Evolutionary conservation across 2,888 invertebrate species (phyloP).

Genomic region (Argyra leucocephala): DNA sequence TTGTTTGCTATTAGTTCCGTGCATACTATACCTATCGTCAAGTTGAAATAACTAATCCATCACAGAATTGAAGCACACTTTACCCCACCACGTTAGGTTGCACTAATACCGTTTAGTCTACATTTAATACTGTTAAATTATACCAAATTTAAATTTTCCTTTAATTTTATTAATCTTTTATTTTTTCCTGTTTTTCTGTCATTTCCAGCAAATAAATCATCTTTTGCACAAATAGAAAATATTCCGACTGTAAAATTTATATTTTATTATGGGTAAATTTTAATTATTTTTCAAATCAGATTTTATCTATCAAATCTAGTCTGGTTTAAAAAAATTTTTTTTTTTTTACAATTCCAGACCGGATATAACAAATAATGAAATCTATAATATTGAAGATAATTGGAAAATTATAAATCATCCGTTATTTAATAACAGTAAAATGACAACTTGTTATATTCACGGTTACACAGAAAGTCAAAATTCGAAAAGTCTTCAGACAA

Average conservation of each 20-base stretch:
- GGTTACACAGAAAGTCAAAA: constrained; percentile 47
- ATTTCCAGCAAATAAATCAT: not conserved
- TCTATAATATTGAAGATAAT: not conserved
- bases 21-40: too few relatives aligned
- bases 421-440: not conserved
- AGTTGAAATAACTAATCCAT: too few relatives aligned
- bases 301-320: not conserved
- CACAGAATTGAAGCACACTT: too few relatives aligned
- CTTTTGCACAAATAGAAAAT: not conserved
- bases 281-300: too few relatives aligned
- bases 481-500: constrained; percentile 45
- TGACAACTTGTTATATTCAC: constrained; percentile 47
- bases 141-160: too few relatives aligned
- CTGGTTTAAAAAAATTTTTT: not conserved
- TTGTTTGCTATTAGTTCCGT: too few relatives aligned
- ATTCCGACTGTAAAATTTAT: not conserved
- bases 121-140: too few relatives aligned
- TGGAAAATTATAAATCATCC: constrained; percentile 1
- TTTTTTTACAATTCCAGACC: not conserved
- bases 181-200: too few relatives aligned
- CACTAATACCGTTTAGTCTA: too few relatives aligned
- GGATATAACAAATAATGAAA: not conserved
- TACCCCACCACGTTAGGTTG: too few relatives aligned
- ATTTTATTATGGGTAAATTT: not conserved
- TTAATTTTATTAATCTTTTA: too few relatives aligned